Base-by-base conservation (phyloP, 2,113 vertebrate genomes). In the Notechis scutatus region DNA sequence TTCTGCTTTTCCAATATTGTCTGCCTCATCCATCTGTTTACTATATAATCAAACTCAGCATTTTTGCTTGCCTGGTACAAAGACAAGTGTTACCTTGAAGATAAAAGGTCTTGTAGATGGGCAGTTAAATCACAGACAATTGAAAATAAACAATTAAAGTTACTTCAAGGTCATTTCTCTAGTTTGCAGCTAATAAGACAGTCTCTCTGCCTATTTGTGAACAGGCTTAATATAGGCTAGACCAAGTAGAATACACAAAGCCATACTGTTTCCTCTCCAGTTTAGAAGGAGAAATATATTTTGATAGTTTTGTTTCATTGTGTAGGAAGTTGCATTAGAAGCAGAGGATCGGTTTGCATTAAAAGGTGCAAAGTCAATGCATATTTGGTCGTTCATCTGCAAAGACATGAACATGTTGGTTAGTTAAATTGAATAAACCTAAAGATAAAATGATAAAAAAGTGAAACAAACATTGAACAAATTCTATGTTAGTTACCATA, bases 311-410 rank as follows among this genome's bases (percentile, higher is more conserved):
- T 88, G 34, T 59, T 91, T 50, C 55, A 0, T 23, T 89, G 4
- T 91, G 42, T 90, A 39, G 93, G 56, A 81, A 95, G 91, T 57
- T 61, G 93, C 86, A 54, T 57, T 91, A 90, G 9, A 64, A 54
- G 5, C 91, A 87, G 29, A 87, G 42, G 20, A 91, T 24, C 1
- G n/a, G 7, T 0, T 3, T 91, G 92, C 90, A 42, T 90, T 90
- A 90, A 93, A 56, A 90, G 26, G 50, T 0, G 0, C 6, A 50
- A 91, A 94, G 90, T 91, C 20, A 59, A 18, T 81, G 18, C 24
- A 47, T 1, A 56, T 90, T 94, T 92, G 91, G 9, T 94, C 39
- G 39, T 91, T 85, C 59, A 93, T 54, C 11, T 61, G 0, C 1
- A 26, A 81, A 52, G 3, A 94, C 87, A 5, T 45, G 26, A 0